Percentiles rank a stretch among this genome's conserved stretches.
Conservation (phyloP, 2,888 invertebrate genomes). For the Corbicula japonica region DNA sequence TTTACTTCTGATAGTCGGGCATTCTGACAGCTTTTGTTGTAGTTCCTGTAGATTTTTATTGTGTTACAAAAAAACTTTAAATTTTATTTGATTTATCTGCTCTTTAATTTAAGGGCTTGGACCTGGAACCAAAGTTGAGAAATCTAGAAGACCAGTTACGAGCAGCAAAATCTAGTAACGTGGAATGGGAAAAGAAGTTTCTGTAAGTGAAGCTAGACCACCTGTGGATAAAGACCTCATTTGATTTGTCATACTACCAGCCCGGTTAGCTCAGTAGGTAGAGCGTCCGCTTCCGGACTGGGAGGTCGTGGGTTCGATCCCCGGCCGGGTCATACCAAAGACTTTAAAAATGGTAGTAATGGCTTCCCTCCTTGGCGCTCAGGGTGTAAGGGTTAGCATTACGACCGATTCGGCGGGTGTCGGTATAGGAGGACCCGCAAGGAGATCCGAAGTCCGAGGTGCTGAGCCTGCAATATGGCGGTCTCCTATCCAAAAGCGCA, state of each 20-base stretch:
- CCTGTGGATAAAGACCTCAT: neutral
- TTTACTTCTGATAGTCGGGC: neutral
- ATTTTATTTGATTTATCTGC: neutral
- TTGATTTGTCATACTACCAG: neutral
- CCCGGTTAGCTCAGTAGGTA: too few species aligned
- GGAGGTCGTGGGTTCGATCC: too few species aligned
- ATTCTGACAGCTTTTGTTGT: neutral
- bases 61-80: neutral
- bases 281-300: too few species aligned
- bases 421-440: too few species aligned
- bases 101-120: constrained; percentile 35
- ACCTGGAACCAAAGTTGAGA: constrained; percentile 53
- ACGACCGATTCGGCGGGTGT: too few species aligned
- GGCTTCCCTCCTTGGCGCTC: too few species aligned
- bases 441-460: too few species aligned
- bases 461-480: too few species aligned
- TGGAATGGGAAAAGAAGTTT: constrained; percentile 82
- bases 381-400: too few species aligned
- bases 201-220: constrained; percentile 70
- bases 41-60: constrained; percentile 1
- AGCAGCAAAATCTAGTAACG: constrained; percentile 72
- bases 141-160: constrained; percentile 84
- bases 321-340: too few species aligned
- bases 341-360: too few species aligned
- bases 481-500: too few species aligned